Percentiles rank a stretch among this genome's conserved stretches.
phyloP scores from a whole-genome alignment of 2,113 vertebrate genomes.

The Siniperca knerii region DNA sequence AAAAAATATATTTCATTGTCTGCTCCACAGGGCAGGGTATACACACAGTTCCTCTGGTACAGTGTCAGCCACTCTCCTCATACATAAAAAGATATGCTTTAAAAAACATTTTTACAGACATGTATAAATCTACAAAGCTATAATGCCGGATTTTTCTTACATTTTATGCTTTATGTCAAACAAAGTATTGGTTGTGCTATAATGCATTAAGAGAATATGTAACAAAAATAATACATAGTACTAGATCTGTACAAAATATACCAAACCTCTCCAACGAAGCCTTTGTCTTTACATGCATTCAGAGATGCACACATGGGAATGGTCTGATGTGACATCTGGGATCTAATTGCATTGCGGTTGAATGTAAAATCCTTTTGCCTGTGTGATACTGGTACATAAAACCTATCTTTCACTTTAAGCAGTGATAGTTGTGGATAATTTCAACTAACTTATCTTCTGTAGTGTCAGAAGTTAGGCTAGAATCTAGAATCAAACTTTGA shows the following conservation, averaged over 20 bases:
- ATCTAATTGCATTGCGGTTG: slow-evolving; percentile 27
- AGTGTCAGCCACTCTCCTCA: slow-evolving; percentile 86
- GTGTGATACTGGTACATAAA: slow-evolving; percentile 22
- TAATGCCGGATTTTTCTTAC: slow-evolving; percentile 69
- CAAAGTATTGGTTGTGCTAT: slow-evolving; percentile 82
- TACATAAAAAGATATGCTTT: slow-evolving; percentile 81
- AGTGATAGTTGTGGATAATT: slow-evolving; percentile 27
- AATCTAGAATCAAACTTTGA: slow-evolving; percentile 14
- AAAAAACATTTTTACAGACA: slow-evolving; percentile 82
- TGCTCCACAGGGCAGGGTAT: slow-evolving; percentile 89
- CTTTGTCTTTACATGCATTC: slow-evolving; percentile 62
- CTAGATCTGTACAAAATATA: slow-evolving; percentile 87
- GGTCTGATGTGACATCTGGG: slow-evolving; percentile 49
- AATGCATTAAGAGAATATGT: slow-evolving; percentile 80
- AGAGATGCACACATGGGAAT: slow-evolving; percentile 68
- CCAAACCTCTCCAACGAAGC: slow-evolving; percentile 76
- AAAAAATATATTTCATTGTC: slow-evolving; percentile 84
- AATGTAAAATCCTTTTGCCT: slow-evolving; percentile 26
- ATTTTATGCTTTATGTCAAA: slow-evolving; percentile 75
- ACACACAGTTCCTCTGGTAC: slow-evolving; percentile 86
- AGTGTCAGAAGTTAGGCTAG: slow-evolving; percentile 10
- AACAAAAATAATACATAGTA: slow-evolving; percentile 84
- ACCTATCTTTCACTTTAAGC: slow-evolving; percentile 19
- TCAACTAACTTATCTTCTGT: slow-evolving; percentile 2
- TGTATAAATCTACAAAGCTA: slow-evolving; percentile 85